These are phyloP conservation scores for Zaprionus ghesquierei DNA, from an alignment of 1,140 invertebrate genomes.

Conservation along the genomic window DNA sequence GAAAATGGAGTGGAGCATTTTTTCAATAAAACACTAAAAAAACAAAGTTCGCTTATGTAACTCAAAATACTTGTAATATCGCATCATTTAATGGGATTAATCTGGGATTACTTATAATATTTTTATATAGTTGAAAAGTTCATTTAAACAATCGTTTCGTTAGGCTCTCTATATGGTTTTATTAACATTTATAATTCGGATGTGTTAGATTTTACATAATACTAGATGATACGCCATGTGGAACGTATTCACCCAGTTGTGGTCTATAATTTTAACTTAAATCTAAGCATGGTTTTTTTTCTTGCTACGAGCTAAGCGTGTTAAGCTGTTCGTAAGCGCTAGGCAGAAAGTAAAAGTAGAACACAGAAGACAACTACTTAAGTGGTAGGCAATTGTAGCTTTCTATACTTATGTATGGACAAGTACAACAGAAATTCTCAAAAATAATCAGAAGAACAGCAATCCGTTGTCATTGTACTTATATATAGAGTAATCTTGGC, in stretches of 20 bases:
- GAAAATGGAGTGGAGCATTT: constrained; percentile 77
- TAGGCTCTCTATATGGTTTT: constrained; percentile 59
- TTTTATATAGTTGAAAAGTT: background rate
- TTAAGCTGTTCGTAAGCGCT: constrained; percentile 55
- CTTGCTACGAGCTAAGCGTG: constrained; percentile 65
- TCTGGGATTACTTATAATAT: no score
- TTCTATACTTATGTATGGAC: constrained; percentile 38
- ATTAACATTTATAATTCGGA: constrained; percentile 75
- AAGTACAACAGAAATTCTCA: constrained; percentile 40
- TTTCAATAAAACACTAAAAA: constrained; percentile 80
- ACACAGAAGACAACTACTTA: constrained; percentile 57
- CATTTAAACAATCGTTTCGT: background rate
- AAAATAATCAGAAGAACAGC: constrained; percentile 25
- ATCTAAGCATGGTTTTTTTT: constrained; percentile 48
- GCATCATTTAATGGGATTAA: background rate
- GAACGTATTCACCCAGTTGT: constrained; percentile 35
- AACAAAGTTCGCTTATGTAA: constrained; percentile 40
- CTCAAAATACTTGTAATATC: background rate
- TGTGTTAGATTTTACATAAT: constrained; percentile 71
- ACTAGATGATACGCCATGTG: constrained; percentile 32
- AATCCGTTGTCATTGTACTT: constrained; percentile 41
- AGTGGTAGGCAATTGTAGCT: constrained; percentile 45
- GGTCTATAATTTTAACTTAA: constrained; percentile 57
- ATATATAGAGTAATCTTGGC: constrained; percentile 8
- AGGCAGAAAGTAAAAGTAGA: constrained; percentile 58